Base-by-base conservation (phyloP, 2,797 vertebrate genomes). In the Rhynchotus rufescens region DNA sequence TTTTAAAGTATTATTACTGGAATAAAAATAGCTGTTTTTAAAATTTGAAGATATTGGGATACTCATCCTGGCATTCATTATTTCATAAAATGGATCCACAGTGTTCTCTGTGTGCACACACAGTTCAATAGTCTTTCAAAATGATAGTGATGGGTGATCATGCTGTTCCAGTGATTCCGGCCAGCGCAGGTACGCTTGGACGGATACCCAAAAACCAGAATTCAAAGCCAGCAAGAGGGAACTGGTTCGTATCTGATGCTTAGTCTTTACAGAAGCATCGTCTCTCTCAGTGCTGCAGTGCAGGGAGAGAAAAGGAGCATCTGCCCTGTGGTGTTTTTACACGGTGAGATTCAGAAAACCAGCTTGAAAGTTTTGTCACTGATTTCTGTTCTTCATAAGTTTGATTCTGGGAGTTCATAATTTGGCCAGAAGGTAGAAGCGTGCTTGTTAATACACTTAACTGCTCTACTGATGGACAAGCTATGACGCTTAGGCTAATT, bases 81-180 rank as follows among this genome's bases (percentile, higher is more conserved):
- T 93, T 96, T 94, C 86, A 89, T 96, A 91, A 96, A 92, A 94
- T 75, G 83, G 80, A 95, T 89, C 85, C 82, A 19, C 84, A 36
- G 36, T 40, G n/a, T 80, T 89, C 86, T 80, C 74, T 64, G 40
- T 64, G 82, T 84, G 92, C 82, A 21, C 71, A 94, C 75, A 49
- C 92, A 82, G 92, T 59, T 96, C 51, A 0, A 88, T 94, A 68
- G 32, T 89, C 84, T 73, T 86, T 93, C 90, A 54, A 15, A 95
- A 88, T 26, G 3, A 6, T 89, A 51, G 2, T 40, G 71, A 81
- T 77, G 21, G 64, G 34, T 66, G 80, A 21, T 80, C 57, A 5
- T 72, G 77, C 90, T 94, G 86, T 88, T 90, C 77, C 61, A 71
- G 40, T 60, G 75, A 86, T 76, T 82, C 71, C 76, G 73, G 80